A percentile compares a stretch with the other conserved stretches of the same genome.
Conservation (phyloP, 2,797 vertebrate species). For the Chaetophractus vellerosus region DNA sequence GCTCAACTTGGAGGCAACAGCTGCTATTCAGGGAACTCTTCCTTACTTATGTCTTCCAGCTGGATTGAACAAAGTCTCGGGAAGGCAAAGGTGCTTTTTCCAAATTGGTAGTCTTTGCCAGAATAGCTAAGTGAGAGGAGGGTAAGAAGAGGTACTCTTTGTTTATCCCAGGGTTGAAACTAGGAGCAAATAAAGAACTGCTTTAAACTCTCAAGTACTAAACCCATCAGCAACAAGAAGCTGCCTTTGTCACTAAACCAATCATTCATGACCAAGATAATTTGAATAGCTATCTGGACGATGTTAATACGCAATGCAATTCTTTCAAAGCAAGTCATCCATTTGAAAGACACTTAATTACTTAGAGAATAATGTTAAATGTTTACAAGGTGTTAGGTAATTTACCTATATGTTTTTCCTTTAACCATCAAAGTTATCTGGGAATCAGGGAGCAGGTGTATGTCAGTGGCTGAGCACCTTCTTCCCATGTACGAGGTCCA, state of each 20-base stretch:
- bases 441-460: no score
- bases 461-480: no score
- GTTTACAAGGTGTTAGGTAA: background rate
- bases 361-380: background rate
- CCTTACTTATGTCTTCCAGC: conserved; percentile 48
- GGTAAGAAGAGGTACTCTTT: background rate
- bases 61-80: conserved; percentile 36
- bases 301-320: background rate
- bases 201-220: conserved; percentile 11
- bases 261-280: conserved; percentile 30
- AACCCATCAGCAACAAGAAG: background rate
- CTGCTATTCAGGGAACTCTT: conserved; percentile 60
- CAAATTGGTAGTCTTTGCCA: conserved; percentile 16
- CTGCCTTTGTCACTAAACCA: background rate
- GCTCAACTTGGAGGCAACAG: conserved; percentile 47
- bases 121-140: conserved; percentile 25
- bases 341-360: conserved; percentile 44
- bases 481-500: no score
- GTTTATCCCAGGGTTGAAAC: conserved; percentile 36
- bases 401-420: background rate
- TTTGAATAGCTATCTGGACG: background rate
- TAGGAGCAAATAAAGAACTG: conserved; percentile 2
- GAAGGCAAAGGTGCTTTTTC: conserved; percentile 42
- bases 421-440: background rate
- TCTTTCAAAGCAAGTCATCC: conserved; percentile 25